These are phyloP conservation scores for Phorcus lineatus DNA, from an alignment of 2,888 invertebrate species.

Conservation along the genomic window DNA sequence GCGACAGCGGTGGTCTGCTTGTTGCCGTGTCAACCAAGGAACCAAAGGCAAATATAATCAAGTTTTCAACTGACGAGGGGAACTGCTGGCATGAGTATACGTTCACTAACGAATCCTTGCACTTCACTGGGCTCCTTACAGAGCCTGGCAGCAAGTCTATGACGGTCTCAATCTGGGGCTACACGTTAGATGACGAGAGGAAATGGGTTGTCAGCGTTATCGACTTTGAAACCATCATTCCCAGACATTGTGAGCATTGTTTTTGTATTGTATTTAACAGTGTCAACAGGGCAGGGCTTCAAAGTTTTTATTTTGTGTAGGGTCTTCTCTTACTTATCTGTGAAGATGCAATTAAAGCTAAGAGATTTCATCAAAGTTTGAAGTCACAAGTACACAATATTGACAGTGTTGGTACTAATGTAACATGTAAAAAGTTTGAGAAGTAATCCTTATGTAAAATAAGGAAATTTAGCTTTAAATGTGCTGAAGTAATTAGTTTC, in stretches of 20 bases:
- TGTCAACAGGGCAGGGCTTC: too few species aligned
- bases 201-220: constrained; percentile 70
- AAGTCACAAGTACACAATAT: too few species aligned
- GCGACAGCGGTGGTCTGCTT: constrained; percentile 73
- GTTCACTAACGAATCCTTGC: constrained; percentile 64
- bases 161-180: constrained; percentile 73
- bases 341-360: background rate
- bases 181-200: constrained; percentile 48
- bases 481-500: too few species aligned
- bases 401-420: too few species aligned
- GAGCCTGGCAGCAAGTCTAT: constrained; percentile 73
- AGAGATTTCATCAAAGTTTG: too few species aligned
- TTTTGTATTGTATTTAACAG: background rate
- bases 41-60: constrained; percentile 57
- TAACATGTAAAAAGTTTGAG: too few species aligned
- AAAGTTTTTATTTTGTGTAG: background rate
- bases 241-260: constrained; percentile 60
- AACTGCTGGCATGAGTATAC: constrained; percentile 73
- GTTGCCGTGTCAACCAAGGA: constrained; percentile 65
- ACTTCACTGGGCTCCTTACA: constrained; percentile 67
- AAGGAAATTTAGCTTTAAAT: too few species aligned
- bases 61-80: constrained; percentile 74
- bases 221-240: constrained; percentile 69
- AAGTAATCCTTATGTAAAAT: too few species aligned
- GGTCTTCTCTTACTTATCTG: background rate